A percentile compares a stretch with the other conserved stretches of the same genome.
These are phyloP conservation scores for Halcyon badia DNA, from an alignment of 2,797 vertebrate species.

Conservation along the genomic window DNA sequence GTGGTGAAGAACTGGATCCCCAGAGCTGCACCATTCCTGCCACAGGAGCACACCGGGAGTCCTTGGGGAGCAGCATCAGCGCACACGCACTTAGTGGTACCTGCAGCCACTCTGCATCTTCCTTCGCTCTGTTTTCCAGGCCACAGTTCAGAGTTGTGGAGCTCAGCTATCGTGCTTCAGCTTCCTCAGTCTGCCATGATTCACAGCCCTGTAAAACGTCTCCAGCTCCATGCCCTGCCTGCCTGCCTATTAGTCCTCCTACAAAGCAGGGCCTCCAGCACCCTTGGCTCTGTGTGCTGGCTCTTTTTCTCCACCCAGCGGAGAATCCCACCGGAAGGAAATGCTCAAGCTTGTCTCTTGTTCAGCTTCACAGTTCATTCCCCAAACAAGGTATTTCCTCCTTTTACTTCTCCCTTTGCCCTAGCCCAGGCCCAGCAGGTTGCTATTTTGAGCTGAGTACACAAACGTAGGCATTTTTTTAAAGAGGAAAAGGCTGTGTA, in stretches of 20 bases:
- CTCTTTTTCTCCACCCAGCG: background rate
- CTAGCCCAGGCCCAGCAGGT: background rate
- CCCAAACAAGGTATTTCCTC: constrained; percentile 17
- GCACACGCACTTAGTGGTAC: background rate
- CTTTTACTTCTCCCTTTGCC: constrained; percentile 36
- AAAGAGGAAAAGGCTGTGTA: background rate
- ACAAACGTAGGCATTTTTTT: background rate
- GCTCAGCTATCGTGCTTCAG: background rate
- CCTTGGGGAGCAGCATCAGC: background rate
- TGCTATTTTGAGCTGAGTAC: background rate
- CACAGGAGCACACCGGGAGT: rapidly evolving
- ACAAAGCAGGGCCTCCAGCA: background rate
- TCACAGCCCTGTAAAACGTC: background rate
- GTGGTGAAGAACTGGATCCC: background rate
- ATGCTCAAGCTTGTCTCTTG: background rate
- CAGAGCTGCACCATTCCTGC: background rate
- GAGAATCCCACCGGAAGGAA: background rate
- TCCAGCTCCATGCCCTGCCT: background rate
- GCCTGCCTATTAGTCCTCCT: background rate
- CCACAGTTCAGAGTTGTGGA: background rate
- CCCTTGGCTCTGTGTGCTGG: rapidly evolving
- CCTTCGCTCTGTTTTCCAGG: background rate
- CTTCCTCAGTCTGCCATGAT: background rate
- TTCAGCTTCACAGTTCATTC: background rate
- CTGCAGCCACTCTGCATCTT: rapidly evolving